phyloP scores from a whole-genome alignment of 2,113 vertebrate species.

The Bubo scandiacus region DNA sequence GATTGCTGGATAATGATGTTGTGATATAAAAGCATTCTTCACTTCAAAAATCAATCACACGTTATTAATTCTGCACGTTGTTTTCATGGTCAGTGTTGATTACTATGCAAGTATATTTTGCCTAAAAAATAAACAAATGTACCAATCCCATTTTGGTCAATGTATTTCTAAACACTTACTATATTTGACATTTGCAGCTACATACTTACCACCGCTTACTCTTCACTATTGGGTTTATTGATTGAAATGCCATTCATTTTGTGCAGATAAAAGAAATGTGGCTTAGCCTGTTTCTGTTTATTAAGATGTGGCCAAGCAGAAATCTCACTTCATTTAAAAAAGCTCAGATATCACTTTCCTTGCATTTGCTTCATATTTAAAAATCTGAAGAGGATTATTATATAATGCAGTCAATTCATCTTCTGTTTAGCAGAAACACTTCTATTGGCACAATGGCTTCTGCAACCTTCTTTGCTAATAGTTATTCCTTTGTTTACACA shows the following conservation, averaged over 20 bases:
- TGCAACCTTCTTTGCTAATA: conserved; percentile 15
- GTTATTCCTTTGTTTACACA: neutral
- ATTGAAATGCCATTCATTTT: conserved; percentile 68
- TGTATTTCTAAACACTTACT: conserved; percentile 36
- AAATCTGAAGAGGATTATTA: conserved; percentile 14
- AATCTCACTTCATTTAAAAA: conserved; percentile 62
- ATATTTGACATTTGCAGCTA: conserved; percentile 53
- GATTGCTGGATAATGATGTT: conserved; percentile 56
- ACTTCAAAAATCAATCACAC: conserved; percentile 46
- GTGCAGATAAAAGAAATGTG: conserved; percentile 57
- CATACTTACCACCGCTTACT: neutral
- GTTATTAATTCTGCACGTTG: conserved; percentile 52
- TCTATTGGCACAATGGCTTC: neutral
- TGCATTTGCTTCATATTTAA: conserved; percentile 7
- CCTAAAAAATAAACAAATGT: conserved; percentile 41
- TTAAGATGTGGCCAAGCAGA: conserved; percentile 65
- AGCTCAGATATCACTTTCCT: conserved; percentile 29
- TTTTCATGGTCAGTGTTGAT: conserved; percentile 60
- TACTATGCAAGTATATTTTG: conserved; percentile 46
- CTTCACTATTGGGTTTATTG: conserved; percentile 60
- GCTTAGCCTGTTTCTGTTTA: conserved; percentile 51
- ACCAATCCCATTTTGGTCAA: conserved; percentile 23
- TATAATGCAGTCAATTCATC: neutral
- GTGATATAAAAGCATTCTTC: conserved; percentile 55
- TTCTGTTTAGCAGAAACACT: neutral